Percentiles rank a stretch among this genome's conserved stretches.
These are phyloP conservation scores for Diplodus sargus DNA, from an alignment of 2,797 vertebrate genomes.

Conservation along the genomic window DNA sequence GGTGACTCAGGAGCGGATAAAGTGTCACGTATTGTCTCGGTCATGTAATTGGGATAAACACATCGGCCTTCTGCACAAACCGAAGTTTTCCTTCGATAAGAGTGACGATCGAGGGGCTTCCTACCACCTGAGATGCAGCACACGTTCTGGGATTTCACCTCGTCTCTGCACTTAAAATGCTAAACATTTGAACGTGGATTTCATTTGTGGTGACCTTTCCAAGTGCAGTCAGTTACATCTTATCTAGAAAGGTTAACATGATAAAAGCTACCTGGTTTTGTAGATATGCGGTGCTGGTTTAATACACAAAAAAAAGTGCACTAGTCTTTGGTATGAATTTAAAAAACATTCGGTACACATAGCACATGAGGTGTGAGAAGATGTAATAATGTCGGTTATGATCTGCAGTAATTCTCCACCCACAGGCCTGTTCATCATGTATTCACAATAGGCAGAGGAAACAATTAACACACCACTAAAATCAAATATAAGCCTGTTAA, in stretches of 20 bases:
- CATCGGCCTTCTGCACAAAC: background rate
- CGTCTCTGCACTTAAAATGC: background rate
- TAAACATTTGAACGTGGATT: background rate
- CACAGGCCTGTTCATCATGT: too few species aligned
- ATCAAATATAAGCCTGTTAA: background rate
- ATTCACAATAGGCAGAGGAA: background rate
- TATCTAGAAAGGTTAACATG: background rate
- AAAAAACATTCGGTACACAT: background rate
- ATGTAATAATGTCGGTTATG: background rate
- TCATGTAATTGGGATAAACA: background rate
- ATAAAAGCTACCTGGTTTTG: background rate
- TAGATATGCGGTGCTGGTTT: background rate
- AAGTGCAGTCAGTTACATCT: constrained; percentile 5
- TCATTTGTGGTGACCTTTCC: background rate
- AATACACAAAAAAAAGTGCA: background rate
- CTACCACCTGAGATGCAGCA: background rate
- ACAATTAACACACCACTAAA: background rate
- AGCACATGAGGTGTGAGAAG: background rate
- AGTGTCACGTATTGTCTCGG: constrained; percentile 1
- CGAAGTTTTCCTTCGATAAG: background rate
- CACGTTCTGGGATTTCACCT: background rate
- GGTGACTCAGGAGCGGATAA: constrained; percentile 13
- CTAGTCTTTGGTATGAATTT: background rate
- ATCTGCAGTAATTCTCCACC: too few species aligned
- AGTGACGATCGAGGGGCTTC: background rate